Conservation (phyloP, 2,113 vertebrate genomes). For the Caranx ignobilis region DNA sequence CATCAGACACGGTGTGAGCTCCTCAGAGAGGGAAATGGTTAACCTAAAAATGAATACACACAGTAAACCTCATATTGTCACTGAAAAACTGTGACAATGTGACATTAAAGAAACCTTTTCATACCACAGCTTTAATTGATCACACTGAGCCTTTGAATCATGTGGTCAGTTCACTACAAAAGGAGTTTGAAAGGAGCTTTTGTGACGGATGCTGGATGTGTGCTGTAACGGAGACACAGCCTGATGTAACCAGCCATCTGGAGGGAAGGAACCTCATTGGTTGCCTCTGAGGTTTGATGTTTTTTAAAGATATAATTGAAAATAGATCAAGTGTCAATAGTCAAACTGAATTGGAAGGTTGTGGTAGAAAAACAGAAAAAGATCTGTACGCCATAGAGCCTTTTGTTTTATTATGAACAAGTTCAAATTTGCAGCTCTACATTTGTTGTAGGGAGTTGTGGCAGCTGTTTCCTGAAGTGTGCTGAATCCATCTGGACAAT, state of each 20-base stretch:
- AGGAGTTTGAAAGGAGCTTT: constrained; percentile 26
- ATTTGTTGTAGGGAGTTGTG: background rate
- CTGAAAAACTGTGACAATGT: background rate
- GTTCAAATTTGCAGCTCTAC: too few relatives aligned
- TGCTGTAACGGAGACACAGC: background rate
- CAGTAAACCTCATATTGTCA: background rate
- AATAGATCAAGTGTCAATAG: background rate
- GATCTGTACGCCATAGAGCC: too few relatives aligned
- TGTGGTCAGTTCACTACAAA: constrained; percentile 61
- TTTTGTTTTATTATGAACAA: too few relatives aligned
- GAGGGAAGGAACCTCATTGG: constrained; percentile 54
- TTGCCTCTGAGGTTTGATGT: background rate
- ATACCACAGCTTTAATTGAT: constrained; percentile 40
- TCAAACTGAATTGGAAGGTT: background rate
- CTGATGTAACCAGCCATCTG: constrained; percentile 52
- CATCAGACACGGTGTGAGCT: constrained; percentile 23
- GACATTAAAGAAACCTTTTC: background rate
- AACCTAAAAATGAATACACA: background rate
- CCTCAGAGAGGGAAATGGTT: background rate
- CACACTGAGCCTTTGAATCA: constrained; percentile 59
- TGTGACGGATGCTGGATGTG: constrained; percentile 34
- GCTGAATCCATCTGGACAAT: constrained; percentile 1
- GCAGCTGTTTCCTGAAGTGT: constrained; percentile 19
- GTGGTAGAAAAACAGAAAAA: too few relatives aligned
- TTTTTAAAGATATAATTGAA: background rate